phyloP scores from a whole-genome alignment of 2,888 invertebrate species.

The Bembecia ichneumoniformis region DNA sequence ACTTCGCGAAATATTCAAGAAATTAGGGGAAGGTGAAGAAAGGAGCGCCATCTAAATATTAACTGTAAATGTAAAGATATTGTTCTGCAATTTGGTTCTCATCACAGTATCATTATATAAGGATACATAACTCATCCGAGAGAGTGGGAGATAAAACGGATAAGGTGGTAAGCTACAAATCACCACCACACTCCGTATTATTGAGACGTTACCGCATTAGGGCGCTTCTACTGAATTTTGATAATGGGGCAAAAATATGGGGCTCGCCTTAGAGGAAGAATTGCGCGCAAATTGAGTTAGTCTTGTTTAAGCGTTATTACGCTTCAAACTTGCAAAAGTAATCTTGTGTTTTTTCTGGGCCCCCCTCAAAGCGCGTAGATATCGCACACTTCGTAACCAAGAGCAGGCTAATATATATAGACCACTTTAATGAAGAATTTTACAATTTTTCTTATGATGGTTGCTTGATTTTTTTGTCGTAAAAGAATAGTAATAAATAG shows the following conservation, averaged over 20 bases:
- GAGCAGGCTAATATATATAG: too few species aligned
- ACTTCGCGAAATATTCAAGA: neutral
- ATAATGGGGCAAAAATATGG: conserved; percentile 35
- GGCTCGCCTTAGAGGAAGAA: conserved; percentile 18
- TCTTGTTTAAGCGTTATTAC: conserved; percentile 34
- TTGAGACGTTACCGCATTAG: conserved; percentile 23
- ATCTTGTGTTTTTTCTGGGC: conserved; percentile 32
- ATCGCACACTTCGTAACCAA: too few species aligned
- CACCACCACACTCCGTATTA: conserved; percentile 26
- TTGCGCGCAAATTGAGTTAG: conserved; percentile 41
- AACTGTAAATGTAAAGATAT: too few species aligned
- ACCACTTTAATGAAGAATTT: too few species aligned
- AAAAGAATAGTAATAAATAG: too few species aligned
- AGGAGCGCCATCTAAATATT: neutral
- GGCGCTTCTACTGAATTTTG: conserved; percentile 22
- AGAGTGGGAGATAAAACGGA: too few species aligned
- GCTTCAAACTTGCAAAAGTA: conserved; percentile 38
- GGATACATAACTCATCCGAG: too few species aligned
- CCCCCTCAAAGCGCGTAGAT: conserved; percentile 11
- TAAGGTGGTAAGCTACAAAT: conserved; percentile 15
- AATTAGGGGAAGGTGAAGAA: neutral
- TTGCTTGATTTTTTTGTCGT: too few species aligned
- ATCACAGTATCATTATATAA: too few species aligned
- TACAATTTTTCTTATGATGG: too few species aligned
- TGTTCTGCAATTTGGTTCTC: too few species aligned